Conservation (phyloP, 1,140 invertebrate species). For the Leptopilina boulardi region DNA sequence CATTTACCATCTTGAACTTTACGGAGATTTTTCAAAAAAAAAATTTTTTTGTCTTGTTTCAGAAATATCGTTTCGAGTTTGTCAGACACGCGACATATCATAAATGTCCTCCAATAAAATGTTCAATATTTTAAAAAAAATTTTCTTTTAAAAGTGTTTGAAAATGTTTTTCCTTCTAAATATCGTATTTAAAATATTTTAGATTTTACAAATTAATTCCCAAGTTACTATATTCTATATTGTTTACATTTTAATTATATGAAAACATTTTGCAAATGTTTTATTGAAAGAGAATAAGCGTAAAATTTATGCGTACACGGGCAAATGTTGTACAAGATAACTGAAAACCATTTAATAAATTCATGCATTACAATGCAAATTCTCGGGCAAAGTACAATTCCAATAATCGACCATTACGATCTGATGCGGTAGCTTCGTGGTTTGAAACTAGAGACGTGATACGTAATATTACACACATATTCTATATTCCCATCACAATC, state of each 20-base stretch:
- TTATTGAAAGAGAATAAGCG: background rate
- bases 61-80: no score
- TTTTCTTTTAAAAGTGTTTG: no score
- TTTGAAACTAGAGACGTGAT: background rate
- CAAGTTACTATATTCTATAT: no score
- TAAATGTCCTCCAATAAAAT: no score
- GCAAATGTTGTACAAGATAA: background rate
- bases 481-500: conserved; percentile 12
- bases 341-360: background rate
- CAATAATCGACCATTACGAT: conserved; percentile 2
- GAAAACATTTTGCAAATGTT: no score
- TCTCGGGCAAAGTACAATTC: background rate
- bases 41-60: background rate
- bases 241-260: no score
- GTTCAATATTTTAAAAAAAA: no score
- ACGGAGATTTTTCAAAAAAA: background rate
- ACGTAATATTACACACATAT: conserved; percentile 29
- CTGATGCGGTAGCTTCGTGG: background rate
- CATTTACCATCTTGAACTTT: background rate
- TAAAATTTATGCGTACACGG: background rate
- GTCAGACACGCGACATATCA: no score
- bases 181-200: no score
- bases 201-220: no score
- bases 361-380: background rate
- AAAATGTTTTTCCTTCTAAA: no score